Percentiles rank a stretch among this genome's conserved stretches.
These are phyloP conservation scores for Falco rusticolus DNA, from an alignment of 2,797 vertebrate genomes.

Conservation along the genomic window DNA sequence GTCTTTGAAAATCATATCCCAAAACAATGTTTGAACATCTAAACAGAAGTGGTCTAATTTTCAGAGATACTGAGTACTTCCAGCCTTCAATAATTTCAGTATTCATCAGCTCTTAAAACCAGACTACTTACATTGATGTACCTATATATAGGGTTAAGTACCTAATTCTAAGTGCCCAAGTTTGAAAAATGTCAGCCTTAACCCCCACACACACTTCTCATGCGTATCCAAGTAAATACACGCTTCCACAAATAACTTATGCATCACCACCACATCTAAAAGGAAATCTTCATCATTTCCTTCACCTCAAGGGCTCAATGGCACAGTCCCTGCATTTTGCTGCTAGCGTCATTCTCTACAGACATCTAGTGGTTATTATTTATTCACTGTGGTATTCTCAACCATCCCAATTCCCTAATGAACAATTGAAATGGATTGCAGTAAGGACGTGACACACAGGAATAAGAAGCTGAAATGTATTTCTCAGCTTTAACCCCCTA, in stretches of 20 bases:
- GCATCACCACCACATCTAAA: neutral
- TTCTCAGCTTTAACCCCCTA: conserved; percentile 35
- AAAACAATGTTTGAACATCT: neutral
- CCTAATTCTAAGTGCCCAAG: neutral
- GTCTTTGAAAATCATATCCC: neutral
- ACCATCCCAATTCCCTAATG: conserved; percentile 58
- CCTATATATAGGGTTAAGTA: neutral
- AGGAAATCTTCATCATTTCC: conserved; percentile 7
- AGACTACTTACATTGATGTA: neutral
- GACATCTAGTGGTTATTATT: conserved; percentile 36
- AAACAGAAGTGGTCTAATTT: neutral
- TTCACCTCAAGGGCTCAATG: conserved; percentile 11
- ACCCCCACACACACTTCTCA: neutral
- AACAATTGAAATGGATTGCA: conserved; percentile 56
- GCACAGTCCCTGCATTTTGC: neutral
- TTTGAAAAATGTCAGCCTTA: conserved; percentile 2
- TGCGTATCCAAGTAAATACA: neutral
- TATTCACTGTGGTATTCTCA: conserved; percentile 48
- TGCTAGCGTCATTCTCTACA: neutral
- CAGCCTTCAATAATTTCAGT: neutral
- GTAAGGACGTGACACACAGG: conserved; percentile 44
- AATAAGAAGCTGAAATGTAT: conserved; percentile 56
- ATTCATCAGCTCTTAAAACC: neutral
- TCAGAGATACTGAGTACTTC: neutral
- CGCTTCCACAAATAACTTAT: neutral